phyloP scores from a whole-genome alignment of 2,888 invertebrate species.

The Metacarcinus magister region DNA sequence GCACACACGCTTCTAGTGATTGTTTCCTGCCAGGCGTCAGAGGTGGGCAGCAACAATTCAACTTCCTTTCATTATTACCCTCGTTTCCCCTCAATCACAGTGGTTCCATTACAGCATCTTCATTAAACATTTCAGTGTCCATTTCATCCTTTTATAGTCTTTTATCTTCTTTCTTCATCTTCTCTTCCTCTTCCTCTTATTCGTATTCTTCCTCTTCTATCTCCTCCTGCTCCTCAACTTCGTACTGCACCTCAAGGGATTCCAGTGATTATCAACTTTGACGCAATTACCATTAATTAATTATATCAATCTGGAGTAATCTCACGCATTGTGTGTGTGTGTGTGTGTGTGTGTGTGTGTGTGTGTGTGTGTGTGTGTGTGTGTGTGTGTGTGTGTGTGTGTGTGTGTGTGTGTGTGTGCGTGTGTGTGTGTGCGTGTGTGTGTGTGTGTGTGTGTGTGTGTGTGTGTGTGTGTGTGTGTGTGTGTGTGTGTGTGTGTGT shows the following conservation, averaged over 20 bases:
- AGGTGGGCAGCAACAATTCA: too few relatives aligned
- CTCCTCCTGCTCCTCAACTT: background rate
- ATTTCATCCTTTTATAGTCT: background rate
- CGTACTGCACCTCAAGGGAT: background rate
- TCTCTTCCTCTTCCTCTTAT: background rate
- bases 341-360: constrained; percentile 35
- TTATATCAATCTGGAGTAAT: background rate
- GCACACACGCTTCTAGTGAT: background rate
- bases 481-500: background rate
- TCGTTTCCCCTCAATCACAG: background rate
- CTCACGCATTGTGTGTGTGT: background rate
- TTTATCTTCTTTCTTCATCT: background rate
- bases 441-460: background rate
- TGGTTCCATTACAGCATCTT: background rate
- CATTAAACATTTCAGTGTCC: background rate
- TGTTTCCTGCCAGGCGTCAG: background rate
- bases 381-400: background rate
- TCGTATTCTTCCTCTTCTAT: background rate
- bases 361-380: constrained; percentile 20
- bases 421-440: background rate
- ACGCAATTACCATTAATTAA: constrained; percentile 10
- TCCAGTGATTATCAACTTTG: background rate
- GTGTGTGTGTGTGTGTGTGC: too few relatives aligned
- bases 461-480: too few relatives aligned
- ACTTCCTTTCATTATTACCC: background rate